Base-by-base conservation (phyloP, 2,888 invertebrate species). In the Meiosimyza decipiens region DNA sequence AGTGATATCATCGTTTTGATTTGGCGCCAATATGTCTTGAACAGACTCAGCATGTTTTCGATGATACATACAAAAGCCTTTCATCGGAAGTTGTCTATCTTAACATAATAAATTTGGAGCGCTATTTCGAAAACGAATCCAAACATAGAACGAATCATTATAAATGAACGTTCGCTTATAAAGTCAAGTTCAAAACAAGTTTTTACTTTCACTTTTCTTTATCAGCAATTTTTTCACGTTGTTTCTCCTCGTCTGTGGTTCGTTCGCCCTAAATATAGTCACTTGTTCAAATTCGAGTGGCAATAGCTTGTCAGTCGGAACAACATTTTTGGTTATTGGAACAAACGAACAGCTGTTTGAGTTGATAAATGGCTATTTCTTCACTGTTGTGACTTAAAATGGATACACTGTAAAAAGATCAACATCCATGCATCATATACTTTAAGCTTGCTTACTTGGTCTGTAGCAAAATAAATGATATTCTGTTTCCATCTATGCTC, bases 141-240 rank as follows among this genome's bases (percentile, higher is more conserved):
- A 22, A 62, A 18, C 40, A 49, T 2, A 71, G n/a, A 71, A 54
- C 51, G 59, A 60, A 78, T 64, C 55, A 73, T 76, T 75, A 78
- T 74, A 6, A 40, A 9, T 40, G 40, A 40, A 4, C 9, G 40
- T 9, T 40, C 16, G 11, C 15, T 52, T 76, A 75, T 78, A 78
- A 80, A 82, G 82, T 83, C 83, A 83, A 82, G 82, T 82, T 82
- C 82, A 74, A 73, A 54, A 74, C 65, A 18, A 54, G 67, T 74
- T 74, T 71, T n/a, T 60, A 82, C 82, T 82, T 83, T 82, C 83
- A 82, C 82, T 75, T 66, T 59, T 57, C n/a, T n/a, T 12, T 18
- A 28, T 55, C 49, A 15, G 55, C n/a, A 9, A 11, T n/a, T 55
- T 15, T 40, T 40, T 40, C 40, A 9, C 40, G 6, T 40, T 40